Evolutionary conservation across 2,888 invertebrate genomes (phyloP), one percentile per base, ranked within the genome.

Genomic region (Hedychridium roseum): DNA sequence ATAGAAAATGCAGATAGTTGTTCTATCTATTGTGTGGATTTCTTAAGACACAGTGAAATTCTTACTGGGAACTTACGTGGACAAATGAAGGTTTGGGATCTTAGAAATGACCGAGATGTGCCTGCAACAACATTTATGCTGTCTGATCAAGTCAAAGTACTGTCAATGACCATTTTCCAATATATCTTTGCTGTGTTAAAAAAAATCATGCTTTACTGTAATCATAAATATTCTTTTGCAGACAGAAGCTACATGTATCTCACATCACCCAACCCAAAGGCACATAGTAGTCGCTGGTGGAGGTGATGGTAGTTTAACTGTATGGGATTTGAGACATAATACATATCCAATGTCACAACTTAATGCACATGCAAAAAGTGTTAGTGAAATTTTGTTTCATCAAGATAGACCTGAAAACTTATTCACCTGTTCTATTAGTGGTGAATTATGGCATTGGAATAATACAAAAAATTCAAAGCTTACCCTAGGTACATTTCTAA

Each of bases 391-490:
- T 63, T 85, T 88, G 45, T 96, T 95, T 71, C 94, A 96, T 79
- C 91, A 89, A 0, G 87, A 89, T 48, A 86, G 91, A 66, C 93
- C 94, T 0, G 88, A 92, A 43, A 92, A 92, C 77, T 73, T 96
- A 1, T 89, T 93, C 57, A 90, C 91, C 0, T 88, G 91, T 70
- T 91, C 94, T 0, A 83, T 84, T 39, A 87, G 88, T 35, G 95
- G 95, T 0, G 91, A 93, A 74, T 79, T 95, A 2, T 94, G 94
- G 92, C 91, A 94, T 71, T 96, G 95, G 95, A 88, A 90, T 54
- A 78, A 74, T 47, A 43, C 69, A n/a, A 74, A 76, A 16, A 68
- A 68, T 39, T 68, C 74, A 1, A 78, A 78, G 57, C 31, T 76
- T 0, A 71, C 66, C 50, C 50, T 75, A 46, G 77, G 79, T 73